Evolutionary conservation across 2,888 invertebrate species (phyloP).

Genomic region (Philopedon plagiatum): DNA sequence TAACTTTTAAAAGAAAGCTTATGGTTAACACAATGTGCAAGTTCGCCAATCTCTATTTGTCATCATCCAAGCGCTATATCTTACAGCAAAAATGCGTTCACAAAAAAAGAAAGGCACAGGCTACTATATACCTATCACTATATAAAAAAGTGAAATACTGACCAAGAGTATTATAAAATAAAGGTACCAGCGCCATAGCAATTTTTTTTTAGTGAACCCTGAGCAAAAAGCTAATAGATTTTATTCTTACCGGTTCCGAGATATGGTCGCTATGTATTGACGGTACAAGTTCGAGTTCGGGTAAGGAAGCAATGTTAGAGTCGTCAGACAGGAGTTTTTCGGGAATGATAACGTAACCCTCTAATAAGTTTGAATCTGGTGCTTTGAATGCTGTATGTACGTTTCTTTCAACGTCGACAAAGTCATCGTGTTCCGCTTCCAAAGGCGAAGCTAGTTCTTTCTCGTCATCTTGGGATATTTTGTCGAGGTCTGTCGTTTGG

Average conservation of each 20-base stretch:
- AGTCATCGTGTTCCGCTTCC: conserved; percentile 49
- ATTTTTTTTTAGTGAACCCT: not conserved
- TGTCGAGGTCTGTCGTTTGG: conserved; percentile 62
- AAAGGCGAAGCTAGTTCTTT: conserved; percentile 60
- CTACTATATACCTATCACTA: no score
- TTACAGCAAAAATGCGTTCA: no score
- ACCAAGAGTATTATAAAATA: no score
- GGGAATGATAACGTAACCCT: conserved; percentile 19
- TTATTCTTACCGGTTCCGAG: conserved; percentile 5
- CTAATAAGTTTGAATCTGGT: conserved; percentile 37
- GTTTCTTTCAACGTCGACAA: conserved; percentile 41
- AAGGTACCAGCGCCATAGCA: not conserved
- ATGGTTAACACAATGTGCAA: not conserved
- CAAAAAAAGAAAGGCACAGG: no score
- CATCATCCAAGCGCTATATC: no score
- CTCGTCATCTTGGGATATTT: conserved; percentile 57
- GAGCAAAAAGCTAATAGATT: not conserved
- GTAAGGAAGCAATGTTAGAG: conserved; percentile 39
- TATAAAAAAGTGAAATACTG: no score
- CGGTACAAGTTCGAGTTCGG: not conserved
- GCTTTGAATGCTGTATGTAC: conserved; percentile 34
- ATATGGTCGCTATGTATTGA: not conserved
- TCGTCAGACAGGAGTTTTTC: conserved; percentile 48
- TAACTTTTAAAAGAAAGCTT: not conserved
- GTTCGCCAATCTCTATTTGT: not conserved